phyloP scores from a whole-genome alignment of 2,888 invertebrate species.

The Noctua janthe region DNA sequence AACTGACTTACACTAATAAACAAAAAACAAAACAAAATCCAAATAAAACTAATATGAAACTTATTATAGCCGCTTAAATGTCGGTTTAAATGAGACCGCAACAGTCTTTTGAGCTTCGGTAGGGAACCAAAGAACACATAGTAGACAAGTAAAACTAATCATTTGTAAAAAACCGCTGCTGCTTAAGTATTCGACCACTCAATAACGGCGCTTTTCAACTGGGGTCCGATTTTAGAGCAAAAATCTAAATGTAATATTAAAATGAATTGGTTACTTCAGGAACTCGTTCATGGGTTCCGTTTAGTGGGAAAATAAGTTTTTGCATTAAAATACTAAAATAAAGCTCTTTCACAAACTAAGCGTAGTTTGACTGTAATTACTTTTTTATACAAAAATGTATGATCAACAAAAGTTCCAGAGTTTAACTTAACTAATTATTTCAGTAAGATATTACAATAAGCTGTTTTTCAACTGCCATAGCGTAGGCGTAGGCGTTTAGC shows the following conservation, averaged over 20 bases:
- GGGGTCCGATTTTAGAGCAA: slow-evolving; percentile 74
- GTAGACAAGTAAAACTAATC: neutral
- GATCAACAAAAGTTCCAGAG: neutral
- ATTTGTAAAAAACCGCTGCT: slow-evolving; percentile 32
- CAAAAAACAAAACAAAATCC: too few species aligned
- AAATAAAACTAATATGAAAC: too few species aligned
- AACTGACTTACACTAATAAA: too few species aligned
- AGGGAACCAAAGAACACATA: too few species aligned
- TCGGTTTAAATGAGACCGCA: too few species aligned
- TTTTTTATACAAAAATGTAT: slow-evolving; percentile 17
- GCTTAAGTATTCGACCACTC: slow-evolving; percentile 45
- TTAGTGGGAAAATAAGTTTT: slow-evolving; percentile 62
- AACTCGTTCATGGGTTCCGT: slow-evolving; percentile 71
- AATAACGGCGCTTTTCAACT: slow-evolving; percentile 69
- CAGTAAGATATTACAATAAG: neutral
- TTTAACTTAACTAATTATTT: neutral
- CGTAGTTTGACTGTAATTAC: slow-evolving; percentile 46
- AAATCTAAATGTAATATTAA: slow-evolving; percentile 80
- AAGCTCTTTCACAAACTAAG: slow-evolving; percentile 43
- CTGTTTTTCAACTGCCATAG: neutral
- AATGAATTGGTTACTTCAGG: slow-evolving; percentile 78
- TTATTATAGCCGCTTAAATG: too few species aligned
- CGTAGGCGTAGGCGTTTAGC: neutral
- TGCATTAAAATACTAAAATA: slow-evolving; percentile 58
- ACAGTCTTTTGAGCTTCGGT: too few species aligned